Evolutionary conservation across 2,797 vertebrate genomes (phyloP), one percentile per base, ranked within the genome.

Genomic region (Buphagus erythrorhynchus): DNA sequence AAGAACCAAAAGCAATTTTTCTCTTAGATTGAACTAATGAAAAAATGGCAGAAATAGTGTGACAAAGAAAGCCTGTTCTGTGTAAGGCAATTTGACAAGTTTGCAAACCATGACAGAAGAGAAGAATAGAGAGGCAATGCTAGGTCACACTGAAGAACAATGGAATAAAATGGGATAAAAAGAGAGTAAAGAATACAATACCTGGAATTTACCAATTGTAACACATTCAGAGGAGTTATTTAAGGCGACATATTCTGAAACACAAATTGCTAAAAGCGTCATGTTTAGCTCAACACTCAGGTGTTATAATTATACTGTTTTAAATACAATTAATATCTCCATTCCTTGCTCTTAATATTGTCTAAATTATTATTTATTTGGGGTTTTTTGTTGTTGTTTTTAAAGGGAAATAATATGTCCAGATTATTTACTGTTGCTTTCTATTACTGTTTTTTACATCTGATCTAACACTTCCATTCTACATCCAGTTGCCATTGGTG

Each of bases 401-500:
- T 42, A 61, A 61, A 68, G 4, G 1, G 21, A 73, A 79, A 57
- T 2, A 4, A 20, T 72, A 72, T 24, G 49, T 67, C 33, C 31
- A 54, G 31, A 21, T 54, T n/a, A 35, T 58, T 90, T 88, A 22
- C 1, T 14, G 5, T 20, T 78, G 4, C 9, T 40, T 72, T n/a
- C 11, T 68, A 16, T 51, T 71, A 29, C 8, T 62, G 9, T 1
- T 29, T 75, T 78, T 49, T 42, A 25, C 20, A 36, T 46, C 17
- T 72, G 9, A 68, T 78, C 75, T 58, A 22, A 57, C 21, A 28
- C 10, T 75, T 57, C 1, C 13, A 36, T 6, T 71, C 33, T 74
- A 9, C 3, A 0, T 28, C 76, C 11, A 63, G 5, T 51, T 67
- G 14, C 19, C 1, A 1, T n/a, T 68, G 20, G 6, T n/a, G 28